A percentile compares a stretch with the other conserved stretches of the same genome.
phyloP scores from a whole-genome alignment of 2,797 vertebrate species.

The Hydrolagus colliei region DNA sequence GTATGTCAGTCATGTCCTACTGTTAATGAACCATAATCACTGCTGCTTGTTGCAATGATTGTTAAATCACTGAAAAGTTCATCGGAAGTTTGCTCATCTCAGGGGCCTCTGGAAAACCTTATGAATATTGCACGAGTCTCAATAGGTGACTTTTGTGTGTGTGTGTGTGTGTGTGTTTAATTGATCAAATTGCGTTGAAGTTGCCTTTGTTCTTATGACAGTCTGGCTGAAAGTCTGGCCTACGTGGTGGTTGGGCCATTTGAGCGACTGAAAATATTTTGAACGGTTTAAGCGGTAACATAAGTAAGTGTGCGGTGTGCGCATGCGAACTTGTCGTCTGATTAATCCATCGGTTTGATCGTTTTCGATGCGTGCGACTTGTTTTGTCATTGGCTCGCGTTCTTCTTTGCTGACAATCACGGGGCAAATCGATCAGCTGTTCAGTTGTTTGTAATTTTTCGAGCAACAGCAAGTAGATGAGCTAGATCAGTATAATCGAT shows the following conservation, averaged over 20 bases:
- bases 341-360: not conserved
- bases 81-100: not conserved
- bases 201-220: not conserved
- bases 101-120: not conserved
- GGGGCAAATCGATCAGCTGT: not conserved
- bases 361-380: not conserved
- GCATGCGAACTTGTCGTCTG: not conserved
- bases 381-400: not conserved
- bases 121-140: not conserved
- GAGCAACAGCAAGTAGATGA: too few species aligned
- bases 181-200: not conserved
- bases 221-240: too few species aligned
- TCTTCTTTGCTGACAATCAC: not conserved
- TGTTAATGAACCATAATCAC: not conserved
- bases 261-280: not conserved
- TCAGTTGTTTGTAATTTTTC: not conserved
- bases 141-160: not conserved
- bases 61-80: not conserved
- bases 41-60: not conserved
- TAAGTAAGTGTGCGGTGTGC: not conserved
- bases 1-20: not conserved
- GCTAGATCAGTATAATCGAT: not conserved
- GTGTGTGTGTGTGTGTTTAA: too few species aligned
- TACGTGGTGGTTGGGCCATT: not conserved
- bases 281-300: not conserved